Conservation (phyloP, 2,888 invertebrate genomes). For the Ariolimax columbianus region DNA sequence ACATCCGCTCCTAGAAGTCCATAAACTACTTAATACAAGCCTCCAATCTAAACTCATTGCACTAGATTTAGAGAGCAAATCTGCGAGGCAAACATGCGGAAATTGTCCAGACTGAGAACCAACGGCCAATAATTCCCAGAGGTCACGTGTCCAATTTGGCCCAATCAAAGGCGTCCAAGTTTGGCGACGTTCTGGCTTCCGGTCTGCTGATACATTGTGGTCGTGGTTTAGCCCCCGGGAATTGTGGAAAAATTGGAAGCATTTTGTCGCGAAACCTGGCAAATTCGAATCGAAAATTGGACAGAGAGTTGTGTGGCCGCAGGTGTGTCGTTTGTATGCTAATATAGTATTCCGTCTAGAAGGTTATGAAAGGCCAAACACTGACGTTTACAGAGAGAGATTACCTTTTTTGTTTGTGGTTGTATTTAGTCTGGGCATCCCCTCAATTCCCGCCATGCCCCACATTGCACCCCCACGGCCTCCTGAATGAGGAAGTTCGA, state of each 20-base stretch:
- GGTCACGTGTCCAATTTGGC: slow-evolving; percentile 48
- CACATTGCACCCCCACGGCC: not conserved
- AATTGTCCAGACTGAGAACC: slow-evolving; percentile 48
- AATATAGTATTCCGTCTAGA: slow-evolving; percentile 11
- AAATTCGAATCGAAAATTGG: slow-evolving; percentile 36
- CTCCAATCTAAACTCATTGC: slow-evolving; percentile 45
- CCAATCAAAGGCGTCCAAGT: slow-evolving; percentile 48
- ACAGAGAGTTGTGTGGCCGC: slow-evolving; percentile 28
- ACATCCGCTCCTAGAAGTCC: slow-evolving; percentile 31
- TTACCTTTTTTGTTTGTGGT: not conserved
- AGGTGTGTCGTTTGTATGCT: slow-evolving; percentile 48
- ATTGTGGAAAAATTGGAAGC: slow-evolving; percentile 44
- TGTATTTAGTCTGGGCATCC: too few species aligned
- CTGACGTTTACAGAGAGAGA: slow-evolving; percentile 2
- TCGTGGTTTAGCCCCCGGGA: slow-evolving; percentile 41
- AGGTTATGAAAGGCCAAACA: slow-evolving; percentile 31
- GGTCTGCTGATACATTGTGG: slow-evolving; percentile 48
- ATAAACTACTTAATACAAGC: slow-evolving; percentile 37
- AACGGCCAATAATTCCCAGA: slow-evolving; percentile 49
- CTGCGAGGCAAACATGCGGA: slow-evolving; percentile 49
- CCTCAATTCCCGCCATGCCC: too few species aligned
- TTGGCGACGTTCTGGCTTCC: slow-evolving; percentile 45
- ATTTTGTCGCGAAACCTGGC: slow-evolving; percentile 39
- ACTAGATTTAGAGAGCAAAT: slow-evolving; percentile 45
- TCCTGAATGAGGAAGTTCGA: not conserved